phyloP scores from a whole-genome alignment of 2,113 vertebrate species.

The Elephantulus edwardii region DNA sequence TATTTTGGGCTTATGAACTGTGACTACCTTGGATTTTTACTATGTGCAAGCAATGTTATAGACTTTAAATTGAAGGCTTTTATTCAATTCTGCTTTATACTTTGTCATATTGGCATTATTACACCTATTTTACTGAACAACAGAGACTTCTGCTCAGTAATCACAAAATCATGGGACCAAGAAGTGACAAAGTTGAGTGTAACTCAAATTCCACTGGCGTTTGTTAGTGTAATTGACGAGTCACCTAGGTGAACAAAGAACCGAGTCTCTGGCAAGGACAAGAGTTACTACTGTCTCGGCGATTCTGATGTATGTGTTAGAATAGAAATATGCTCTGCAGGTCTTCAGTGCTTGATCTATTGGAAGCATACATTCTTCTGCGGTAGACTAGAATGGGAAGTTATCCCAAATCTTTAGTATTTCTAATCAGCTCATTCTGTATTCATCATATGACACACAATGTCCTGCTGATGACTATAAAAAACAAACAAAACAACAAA shows the following conservation, averaged over 20 bases:
- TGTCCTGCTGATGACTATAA: too few species aligned
- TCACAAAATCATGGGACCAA: not conserved
- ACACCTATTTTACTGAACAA: not conserved
- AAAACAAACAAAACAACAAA: too few species aligned
- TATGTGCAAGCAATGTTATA: not conserved
- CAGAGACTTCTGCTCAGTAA: not conserved
- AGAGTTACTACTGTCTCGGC: not conserved
- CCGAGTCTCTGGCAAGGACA: not conserved
- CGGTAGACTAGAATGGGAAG: not conserved
- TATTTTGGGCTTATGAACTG: not conserved
- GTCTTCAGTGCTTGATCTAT: not conserved
- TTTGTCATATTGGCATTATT: not conserved
- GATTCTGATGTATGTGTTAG: not conserved
- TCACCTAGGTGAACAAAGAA: not conserved
- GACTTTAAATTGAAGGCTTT: not conserved
- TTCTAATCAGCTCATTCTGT: not conserved
- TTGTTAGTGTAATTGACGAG: not conserved
- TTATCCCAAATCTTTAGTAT: not conserved
- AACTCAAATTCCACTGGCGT: not conserved
- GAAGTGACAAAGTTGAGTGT: rapidly evolving
- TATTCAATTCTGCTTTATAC: not conserved
- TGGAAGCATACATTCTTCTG: not conserved
- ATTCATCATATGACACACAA: too few species aligned
- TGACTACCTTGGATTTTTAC: not conserved
- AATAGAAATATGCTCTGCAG: not conserved